Conservation (phyloP, 2,113 vertebrate species). For the Chelonoidis abingdonii region DNA sequence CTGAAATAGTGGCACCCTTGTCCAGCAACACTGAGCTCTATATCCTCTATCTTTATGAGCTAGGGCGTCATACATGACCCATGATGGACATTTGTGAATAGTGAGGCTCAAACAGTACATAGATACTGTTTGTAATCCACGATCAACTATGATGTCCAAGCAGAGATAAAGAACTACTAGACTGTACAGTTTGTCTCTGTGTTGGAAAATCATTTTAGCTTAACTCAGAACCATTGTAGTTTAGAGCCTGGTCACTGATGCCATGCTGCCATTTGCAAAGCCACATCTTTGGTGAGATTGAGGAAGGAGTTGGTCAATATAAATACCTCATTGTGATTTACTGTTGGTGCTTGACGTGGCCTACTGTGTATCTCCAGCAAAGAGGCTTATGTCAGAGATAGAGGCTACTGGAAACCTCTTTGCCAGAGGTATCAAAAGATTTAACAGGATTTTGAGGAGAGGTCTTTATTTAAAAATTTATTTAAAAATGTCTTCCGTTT, state of each 20-base stretch:
- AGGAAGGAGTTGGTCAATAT: background rate
- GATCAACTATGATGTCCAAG: too few relatives aligned
- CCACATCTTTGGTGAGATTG: background rate
- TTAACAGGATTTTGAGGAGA: background rate
- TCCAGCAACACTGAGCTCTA: background rate
- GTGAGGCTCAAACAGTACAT: background rate
- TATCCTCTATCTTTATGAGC: background rate
- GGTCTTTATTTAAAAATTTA: background rate
- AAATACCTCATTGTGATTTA: background rate
- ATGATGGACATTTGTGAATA: background rate
- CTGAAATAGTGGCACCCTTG: background rate
- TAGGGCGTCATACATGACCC: background rate
- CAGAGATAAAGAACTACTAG: too few relatives aligned
- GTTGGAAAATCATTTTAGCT: background rate
- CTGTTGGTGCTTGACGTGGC: background rate
- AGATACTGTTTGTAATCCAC: background rate
- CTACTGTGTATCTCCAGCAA: background rate
- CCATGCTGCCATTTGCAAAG: background rate
- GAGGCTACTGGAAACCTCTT: background rate
- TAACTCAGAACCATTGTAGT: background rate
- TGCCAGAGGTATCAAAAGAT: background rate
- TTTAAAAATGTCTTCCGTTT: background rate
- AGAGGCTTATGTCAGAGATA: background rate
- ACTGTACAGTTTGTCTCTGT: too few relatives aligned
- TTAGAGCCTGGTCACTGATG: background rate